Base-by-base conservation (phyloP, 2,113 vertebrate species). In the Serilophus lunatus region DNA sequence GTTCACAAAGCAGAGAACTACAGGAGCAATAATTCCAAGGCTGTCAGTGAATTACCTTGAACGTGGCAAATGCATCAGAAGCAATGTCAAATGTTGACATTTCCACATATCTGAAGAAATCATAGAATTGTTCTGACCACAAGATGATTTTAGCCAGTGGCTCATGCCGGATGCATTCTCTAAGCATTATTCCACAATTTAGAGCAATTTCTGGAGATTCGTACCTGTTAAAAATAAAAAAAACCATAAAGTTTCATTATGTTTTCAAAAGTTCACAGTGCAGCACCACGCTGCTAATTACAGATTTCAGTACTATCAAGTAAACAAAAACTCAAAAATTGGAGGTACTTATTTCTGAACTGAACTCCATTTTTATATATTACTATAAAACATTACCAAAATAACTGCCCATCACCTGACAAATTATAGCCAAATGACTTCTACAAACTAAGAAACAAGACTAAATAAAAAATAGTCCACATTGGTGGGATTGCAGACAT, bases 51-150 rank as follows among this genome's bases (percentile, higher is more conserved):
- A 19, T 97, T 98, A 98, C 98, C 98, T 98, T 98, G 95, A 98
- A 98, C 1, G 98, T 98, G 84, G 98, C 98, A 96, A 98, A 98
- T 3, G 98, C 98, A 95, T 98, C 98, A 1, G 98, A 98, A 92
- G 98, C 98, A 29, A 98, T 98, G 92, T 98, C 98, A 96, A 98
- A 98, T 15, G 98, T 98, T 71, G 98, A 98, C 98, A 98, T 98
- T 92, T 98, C 98, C 56, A 98, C 98, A 1, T 98, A 98, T 98
- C 98, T 98, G 98, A 98, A 98, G 98, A 98, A 98, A 95, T 98
- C 98, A 23, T 98, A 98, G 96, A 98, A 98, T n/a, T 98, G 98
- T 80, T 98, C 98, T 51, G 98, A 98, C 98, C 98, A 98, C 95
- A 98, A 96, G 96, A 98, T 98, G 91, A 98, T 98, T 98, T 98